Percentiles rank a stretch among this genome's conserved stretches.
phyloP scores from a whole-genome alignment of 2,888 invertebrate species.

The Prosapia bicincta region DNA sequence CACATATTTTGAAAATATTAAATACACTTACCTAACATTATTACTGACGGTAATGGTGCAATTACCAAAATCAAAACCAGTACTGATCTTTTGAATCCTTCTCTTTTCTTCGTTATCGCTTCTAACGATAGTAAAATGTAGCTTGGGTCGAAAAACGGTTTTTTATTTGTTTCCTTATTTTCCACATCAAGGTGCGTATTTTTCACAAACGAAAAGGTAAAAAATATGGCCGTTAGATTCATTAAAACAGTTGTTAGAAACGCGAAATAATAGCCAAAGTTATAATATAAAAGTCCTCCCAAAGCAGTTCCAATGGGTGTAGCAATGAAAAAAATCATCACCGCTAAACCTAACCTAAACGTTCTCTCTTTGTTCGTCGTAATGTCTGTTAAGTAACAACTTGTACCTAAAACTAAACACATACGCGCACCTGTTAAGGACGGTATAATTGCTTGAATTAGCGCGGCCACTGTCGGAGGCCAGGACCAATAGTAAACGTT shows the following conservation, averaged over 20 bases:
- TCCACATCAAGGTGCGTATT: neutral
- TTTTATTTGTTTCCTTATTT: neutral
- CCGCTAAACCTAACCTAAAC: constrained; percentile 31
- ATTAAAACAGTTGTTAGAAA: constrained; percentile 20
- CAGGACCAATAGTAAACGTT: constrained; percentile 36
- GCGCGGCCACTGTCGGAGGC: constrained; percentile 35
- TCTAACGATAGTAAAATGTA: constrained; percentile 6
- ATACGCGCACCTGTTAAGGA: constrained; percentile 36
- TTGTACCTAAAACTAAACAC: constrained; percentile 35
- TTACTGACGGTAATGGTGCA: constrained; percentile 7
- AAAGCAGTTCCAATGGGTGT: constrained; percentile 31
- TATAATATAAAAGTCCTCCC: constrained; percentile 29
- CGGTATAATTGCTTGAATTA: constrained; percentile 34
- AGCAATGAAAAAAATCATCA: constrained; percentile 15
- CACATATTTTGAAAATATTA: too few relatives aligned
- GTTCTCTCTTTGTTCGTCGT: constrained; percentile 33
- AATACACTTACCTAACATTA: constrained; percentile 15
- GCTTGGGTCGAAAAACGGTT: constrained; percentile 11
- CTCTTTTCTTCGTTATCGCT: constrained; percentile 10
- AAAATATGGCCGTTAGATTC: constrained; percentile 1
- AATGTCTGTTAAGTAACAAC: constrained; percentile 37
- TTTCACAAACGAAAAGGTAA: neutral
- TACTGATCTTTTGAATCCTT: constrained; percentile 10
- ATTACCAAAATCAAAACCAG: constrained; percentile 5
- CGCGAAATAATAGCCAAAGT: constrained; percentile 33